Percentiles rank a stretch among this genome's conserved stretches.
These are phyloP conservation scores for Rhabdomys dilectus DNA, from an alignment of 2,113 vertebrate species.

Conservation along the genomic window DNA sequence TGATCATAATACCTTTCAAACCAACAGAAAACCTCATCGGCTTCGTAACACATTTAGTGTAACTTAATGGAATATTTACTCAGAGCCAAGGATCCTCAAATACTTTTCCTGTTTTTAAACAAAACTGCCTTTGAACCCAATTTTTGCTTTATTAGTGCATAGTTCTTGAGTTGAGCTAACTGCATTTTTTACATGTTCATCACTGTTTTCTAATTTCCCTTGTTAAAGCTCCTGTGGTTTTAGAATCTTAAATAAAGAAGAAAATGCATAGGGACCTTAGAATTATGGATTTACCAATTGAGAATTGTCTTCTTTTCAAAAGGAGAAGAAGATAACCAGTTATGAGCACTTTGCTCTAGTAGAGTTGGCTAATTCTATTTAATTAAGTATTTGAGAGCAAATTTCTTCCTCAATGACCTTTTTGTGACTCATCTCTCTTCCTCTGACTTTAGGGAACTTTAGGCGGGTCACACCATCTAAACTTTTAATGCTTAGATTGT, in stretches of 20 bases:
- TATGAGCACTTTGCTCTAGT: neutral
- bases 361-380: neutral
- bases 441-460: neutral
- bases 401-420: constrained; percentile 29
- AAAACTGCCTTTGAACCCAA: neutral
- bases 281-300: neutral
- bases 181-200: neutral
- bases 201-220: neutral
- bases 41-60: constrained; percentile 46
- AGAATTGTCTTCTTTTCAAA: constrained; percentile 20
- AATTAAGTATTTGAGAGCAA: neutral
- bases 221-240: neutral
- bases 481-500: neutral
- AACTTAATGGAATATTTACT: constrained; percentile 3
- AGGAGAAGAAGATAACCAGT: neutral
- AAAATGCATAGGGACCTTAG: neutral
- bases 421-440: neutral
- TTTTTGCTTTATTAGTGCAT: neutral
- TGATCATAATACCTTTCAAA: constrained; percentile 62
- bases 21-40: neutral
- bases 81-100: constrained; percentile 13
- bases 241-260: neutral
- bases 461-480: neutral
- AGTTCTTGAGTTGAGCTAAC: neutral
- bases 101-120: constrained; percentile 36